A percentile compares a stretch with the other conserved stretches of the same genome.
These are phyloP conservation scores for Pelecanus crispus DNA, from an alignment of 2,113 vertebrate genomes.

Conservation along the genomic window DNA sequence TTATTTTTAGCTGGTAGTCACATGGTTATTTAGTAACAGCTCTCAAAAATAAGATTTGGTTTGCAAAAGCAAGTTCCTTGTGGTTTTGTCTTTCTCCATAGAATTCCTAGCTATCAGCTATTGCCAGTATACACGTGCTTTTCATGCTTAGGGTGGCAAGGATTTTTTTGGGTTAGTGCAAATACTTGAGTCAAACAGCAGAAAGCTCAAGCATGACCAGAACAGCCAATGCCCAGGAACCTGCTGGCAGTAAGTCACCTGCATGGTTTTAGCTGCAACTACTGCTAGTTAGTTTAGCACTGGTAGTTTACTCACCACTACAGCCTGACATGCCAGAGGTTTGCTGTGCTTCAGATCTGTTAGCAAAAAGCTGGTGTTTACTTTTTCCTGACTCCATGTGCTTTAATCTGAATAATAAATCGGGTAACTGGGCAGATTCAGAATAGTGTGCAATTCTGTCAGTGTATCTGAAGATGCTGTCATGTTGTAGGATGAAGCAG, in stretches of 20 bases:
- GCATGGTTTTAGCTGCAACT: background rate
- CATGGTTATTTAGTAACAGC: background rate
- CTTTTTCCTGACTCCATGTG: background rate
- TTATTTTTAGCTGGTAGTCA: background rate
- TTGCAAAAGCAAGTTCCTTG: background rate
- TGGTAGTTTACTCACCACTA: background rate
- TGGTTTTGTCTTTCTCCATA: background rate
- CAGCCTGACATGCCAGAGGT: background rate
- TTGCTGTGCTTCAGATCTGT: background rate
- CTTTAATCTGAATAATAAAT: background rate
- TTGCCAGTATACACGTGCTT: accelerated
- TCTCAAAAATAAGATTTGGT: background rate
- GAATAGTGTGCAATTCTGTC: background rate
- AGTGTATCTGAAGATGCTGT: background rate
- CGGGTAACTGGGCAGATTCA: background rate
- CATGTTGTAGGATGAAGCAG: background rate
- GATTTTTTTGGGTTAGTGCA: background rate
- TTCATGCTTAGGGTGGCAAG: background rate
- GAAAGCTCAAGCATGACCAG: background rate
- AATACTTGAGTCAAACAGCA: background rate
- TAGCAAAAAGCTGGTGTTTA: background rate
- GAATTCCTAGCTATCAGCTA: background rate
- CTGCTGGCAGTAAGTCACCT: background rate
- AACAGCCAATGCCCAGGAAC: background rate
- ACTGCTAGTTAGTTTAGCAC: background rate